Evolutionary conservation across 1,140 invertebrate genomes (phyloP), one percentile per base, ranked within the genome.

Genomic region (Zaprionus capensis): DNA sequence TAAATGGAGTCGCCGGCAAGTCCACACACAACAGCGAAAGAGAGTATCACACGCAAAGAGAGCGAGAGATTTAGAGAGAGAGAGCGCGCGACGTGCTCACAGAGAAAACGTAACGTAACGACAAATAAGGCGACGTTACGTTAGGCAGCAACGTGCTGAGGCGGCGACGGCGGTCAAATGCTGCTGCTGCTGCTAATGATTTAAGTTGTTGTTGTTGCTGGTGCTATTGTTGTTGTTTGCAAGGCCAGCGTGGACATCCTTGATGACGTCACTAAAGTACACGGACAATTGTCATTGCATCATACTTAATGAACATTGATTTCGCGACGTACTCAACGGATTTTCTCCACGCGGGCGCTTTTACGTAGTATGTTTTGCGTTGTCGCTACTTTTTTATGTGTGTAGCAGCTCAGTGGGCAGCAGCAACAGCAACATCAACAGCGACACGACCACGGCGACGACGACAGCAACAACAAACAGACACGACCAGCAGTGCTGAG

Each of bases 401-500:
- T 57, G 73, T 53, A 85, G 61, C 67, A 68, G 36, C 72, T 67
- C 63, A 57, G 58, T 68, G 67, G 55, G 46, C 55, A 64, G 58
- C 77, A 67, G 68, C 70, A 66, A 26, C 81, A 66, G 46, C 81
- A 82, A 65, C 71, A 62, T 44, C 80, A 76, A 59, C 62, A 66
- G 70, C 75, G 63, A 73, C 70, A 72, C 61, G 56, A 65, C 31
- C 22, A 58, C 69, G 59, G 64, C 53, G 26, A 71, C 68, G 22
- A 38, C 71, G 61, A 69, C 81, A 84, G 75, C 81, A 83, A 81
- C 72, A 73, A 80, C 70, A 81, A 68, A 76, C 73, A 71, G 63
- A 68, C 76, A 79, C 79, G 78, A 81, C 81, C 78, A 85, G 71
- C 82, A 74, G 65, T 74, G 70, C 63, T 71, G 66, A 80, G 66